Conservation (phyloP, 2,888 invertebrate species). For the Xylophagus ater region DNA sequence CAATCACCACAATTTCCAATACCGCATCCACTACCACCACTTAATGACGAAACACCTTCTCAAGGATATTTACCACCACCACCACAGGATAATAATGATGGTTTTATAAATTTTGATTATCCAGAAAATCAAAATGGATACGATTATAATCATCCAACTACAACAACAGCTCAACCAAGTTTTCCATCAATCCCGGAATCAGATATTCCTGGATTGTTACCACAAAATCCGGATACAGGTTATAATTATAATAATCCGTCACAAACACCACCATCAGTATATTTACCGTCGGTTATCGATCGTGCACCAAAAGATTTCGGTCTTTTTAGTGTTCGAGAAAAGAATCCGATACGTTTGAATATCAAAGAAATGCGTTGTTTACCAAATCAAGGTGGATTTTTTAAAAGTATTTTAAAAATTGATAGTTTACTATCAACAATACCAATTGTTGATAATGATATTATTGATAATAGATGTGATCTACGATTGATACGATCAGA, state of each 20-base stretch:
- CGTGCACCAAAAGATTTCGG: conserved; percentile 13
- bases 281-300: conserved; percentile 7
- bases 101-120: no score
- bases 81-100: conserved; percentile 1
- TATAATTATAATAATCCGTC: conserved; percentile 12
- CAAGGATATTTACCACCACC: conserved; percentile 13
- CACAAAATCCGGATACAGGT: conserved; percentile 3
- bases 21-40: conserved; percentile 13
- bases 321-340: conserved; percentile 2
- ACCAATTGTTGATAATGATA: conserved; percentile 37
- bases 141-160: conserved; percentile 13
- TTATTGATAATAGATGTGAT: conserved; percentile 28
- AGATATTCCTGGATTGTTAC: conserved; percentile 18
- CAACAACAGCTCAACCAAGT: conserved; percentile 1
- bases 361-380: conserved; percentile 36
- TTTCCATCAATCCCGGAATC: conserved; percentile 9
- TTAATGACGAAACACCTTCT: conserved; percentile 1
- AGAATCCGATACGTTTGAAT: conserved; percentile 25
- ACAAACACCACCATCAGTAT: conserved; percentile 3
- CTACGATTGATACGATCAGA: conserved; percentile 30
- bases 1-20: conserved; percentile 20
- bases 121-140: conserved; percentile 11
- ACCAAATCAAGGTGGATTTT: conserved; percentile 26
- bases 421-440: conserved; percentile 31
- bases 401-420: conserved; percentile 36